These are phyloP conservation scores for Gobionotothen gibberifrons DNA, from an alignment of 2,797 vertebrate genomes.

Conservation along the genomic window DNA sequence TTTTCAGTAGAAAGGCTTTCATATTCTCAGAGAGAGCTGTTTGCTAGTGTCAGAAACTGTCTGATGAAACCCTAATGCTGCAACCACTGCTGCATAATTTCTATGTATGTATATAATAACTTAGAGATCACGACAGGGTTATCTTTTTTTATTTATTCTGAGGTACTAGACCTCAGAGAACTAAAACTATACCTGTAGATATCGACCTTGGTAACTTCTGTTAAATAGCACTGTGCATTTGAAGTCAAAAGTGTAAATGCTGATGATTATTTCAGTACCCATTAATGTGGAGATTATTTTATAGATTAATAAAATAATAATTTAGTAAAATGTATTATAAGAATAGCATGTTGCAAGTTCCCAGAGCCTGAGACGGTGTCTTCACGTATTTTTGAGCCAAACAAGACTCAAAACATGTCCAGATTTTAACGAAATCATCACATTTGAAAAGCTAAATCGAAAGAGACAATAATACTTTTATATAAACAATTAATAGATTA, in stretches of 20 bases:
- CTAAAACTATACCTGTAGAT: too few species aligned
- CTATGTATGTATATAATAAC: too few species aligned
- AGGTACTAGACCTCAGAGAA: too few species aligned
- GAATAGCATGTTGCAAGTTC: background rate
- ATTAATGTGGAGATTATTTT: background rate
- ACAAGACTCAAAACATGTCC: background rate
- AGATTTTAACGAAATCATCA: conserved; percentile 1
- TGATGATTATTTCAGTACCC: background rate
- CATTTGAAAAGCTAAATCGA: background rate
- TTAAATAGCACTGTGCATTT: background rate
- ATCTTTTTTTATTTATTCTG: too few species aligned
- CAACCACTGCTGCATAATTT: background rate
- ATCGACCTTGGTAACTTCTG: background rate
- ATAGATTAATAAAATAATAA: too few species aligned
- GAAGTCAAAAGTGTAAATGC: background rate
- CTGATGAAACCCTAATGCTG: background rate
- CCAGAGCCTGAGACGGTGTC: too few species aligned
- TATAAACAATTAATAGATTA: background rate
- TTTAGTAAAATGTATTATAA: background rate
- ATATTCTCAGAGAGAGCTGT: conserved; percentile 16
- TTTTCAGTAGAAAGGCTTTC: conserved; percentile 42
- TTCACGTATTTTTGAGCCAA: background rate
- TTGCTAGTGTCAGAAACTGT: conserved; percentile 2
- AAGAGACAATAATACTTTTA: background rate
- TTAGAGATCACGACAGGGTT: too few species aligned